Conservation (phyloP, 2,113 vertebrate genomes). For the Ictalurus furcatus region DNA sequence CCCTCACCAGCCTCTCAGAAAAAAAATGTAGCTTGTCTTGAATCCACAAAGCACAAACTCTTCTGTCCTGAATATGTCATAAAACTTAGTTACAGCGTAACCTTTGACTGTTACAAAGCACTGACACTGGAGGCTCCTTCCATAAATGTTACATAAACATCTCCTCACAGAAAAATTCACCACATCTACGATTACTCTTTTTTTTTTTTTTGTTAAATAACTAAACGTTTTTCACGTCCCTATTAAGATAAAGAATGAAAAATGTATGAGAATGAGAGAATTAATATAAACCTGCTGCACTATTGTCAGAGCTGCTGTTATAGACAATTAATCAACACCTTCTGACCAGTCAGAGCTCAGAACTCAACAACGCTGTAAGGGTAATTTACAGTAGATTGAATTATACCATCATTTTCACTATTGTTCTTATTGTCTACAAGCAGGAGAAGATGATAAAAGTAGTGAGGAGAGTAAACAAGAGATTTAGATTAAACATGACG, state of each 20-base stretch:
- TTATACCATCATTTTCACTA: background rate
- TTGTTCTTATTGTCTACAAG: background rate
- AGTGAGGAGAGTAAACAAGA: background rate
- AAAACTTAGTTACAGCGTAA: too few species aligned
- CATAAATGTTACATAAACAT: background rate
- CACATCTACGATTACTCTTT: background rate
- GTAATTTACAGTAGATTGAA: background rate
- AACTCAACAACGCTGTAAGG: background rate
- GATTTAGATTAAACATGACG: background rate
- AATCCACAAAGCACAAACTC: background rate
- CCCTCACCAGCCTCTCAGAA: too few species aligned
- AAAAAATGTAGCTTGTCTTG: too few species aligned
- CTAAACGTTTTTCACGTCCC: background rate
- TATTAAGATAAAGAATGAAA: too few species aligned
- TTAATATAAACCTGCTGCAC: too few species aligned
- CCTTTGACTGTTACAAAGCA: too few species aligned
- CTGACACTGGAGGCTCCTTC: background rate
- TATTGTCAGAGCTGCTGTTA: too few species aligned
- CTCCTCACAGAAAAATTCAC: too few species aligned
- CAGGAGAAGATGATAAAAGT: too few species aligned
- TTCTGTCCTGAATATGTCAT: too few species aligned
- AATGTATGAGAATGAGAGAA: too few species aligned
- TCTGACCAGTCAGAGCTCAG: background rate
- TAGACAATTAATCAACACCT: too few species aligned
- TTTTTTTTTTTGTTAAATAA: background rate